Evolutionary conservation across 37 sponge, comb jelly and placozoan genomes (phyloP), one percentile per base, ranked within the genome.

Genomic region (Cliona cf. orientalis): DNA sequence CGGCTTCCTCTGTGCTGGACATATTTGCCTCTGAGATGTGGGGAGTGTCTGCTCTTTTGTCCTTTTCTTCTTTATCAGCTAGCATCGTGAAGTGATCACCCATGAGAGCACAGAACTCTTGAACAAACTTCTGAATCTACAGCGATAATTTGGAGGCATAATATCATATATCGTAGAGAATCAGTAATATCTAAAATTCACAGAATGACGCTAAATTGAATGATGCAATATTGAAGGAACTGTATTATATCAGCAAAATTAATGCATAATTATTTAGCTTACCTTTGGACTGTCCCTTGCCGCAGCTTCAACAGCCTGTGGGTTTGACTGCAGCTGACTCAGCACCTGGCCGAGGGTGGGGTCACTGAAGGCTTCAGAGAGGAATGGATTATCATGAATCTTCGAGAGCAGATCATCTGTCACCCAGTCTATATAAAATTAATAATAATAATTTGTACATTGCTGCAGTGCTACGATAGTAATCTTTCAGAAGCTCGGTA

Each of bases 321-420:
- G 95, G 69, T 90, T 84, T 38, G 74, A 42, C 44, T 90, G 87
- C 61, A 94, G 84, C 58, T 80, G 60, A 5, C 53, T 34, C 34
- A 94, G 33, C 5, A 76, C 74, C 39, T 80, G 53, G 36, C 60
- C 33, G 19, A 92, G 79, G 26, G 33, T 26, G 12, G 96, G 96
- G 36, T 96, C 87, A 3, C 53, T 46, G 56, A 96, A 79, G 5
- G 69, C 86, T 29, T 80, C 36, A 14, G 84, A 78, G 53, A 96
- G 85, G 5, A 62, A 26, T 11, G 93, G 91, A 61, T 92, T 87
- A 28, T 62, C 37, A 66, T 74, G 68, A 26, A 96, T 75, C 80
- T 90, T 92, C n/a, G 71, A 61, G 1, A 92, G 77, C 33, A 96
- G 85, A 37, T 86, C 84, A 44, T 90, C 96, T 21, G 90, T 90